Conservation (phyloP, 2,888 invertebrate genomes). For the Desoria tigrina region DNA sequence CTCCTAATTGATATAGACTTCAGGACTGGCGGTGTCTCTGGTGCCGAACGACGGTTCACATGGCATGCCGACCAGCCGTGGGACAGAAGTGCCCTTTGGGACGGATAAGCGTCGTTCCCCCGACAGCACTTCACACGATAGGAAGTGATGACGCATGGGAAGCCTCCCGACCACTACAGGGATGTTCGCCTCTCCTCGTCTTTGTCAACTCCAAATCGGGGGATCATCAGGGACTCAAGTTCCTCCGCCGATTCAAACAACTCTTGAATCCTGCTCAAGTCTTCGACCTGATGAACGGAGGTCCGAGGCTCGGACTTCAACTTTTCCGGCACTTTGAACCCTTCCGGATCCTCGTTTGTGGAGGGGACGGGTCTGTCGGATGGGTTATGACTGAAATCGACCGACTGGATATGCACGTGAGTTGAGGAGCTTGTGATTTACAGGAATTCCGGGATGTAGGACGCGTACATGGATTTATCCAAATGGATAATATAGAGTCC, state of each 20-base stretch:
- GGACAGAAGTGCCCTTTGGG: slow-evolving; percentile 81
- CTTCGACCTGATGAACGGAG: slow-evolving; percentile 86
- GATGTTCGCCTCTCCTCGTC: slow-evolving; percentile 81
- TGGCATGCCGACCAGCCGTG: slow-evolving; percentile 81
- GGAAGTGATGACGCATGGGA: slow-evolving; percentile 88
- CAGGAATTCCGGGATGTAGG: background rate
- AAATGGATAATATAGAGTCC: too few species aligned
- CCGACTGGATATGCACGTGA: slow-evolving; percentile 89
- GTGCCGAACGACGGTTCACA: slow-evolving; percentile 90
- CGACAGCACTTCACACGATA: slow-evolving; percentile 86
- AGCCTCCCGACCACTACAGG: slow-evolving; percentile 68
- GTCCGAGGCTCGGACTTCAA: slow-evolving; percentile 64
- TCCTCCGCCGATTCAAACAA: slow-evolving; percentile 90
- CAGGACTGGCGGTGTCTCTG: slow-evolving; percentile 97
- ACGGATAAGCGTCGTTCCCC: slow-evolving; percentile 89
- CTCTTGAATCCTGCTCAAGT: slow-evolving; percentile 96
- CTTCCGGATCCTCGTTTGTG: slow-evolving; percentile 92
- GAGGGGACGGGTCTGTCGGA: slow-evolving; percentile 95
- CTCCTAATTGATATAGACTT: slow-evolving; percentile 68
- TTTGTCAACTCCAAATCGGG: slow-evolving; percentile 98
- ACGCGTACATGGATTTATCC: too few species aligned
- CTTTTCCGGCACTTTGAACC: slow-evolving; percentile 94
- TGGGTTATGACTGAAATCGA: slow-evolving; percentile 98
- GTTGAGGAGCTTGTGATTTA: too few species aligned
- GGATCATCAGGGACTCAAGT: slow-evolving; percentile 96